A percentile compares a stretch with the other conserved stretches of the same genome.
Evolutionary conservation across 2,888 invertebrate species (phyloP).

Genomic region (Parnassius orleans): DNA sequence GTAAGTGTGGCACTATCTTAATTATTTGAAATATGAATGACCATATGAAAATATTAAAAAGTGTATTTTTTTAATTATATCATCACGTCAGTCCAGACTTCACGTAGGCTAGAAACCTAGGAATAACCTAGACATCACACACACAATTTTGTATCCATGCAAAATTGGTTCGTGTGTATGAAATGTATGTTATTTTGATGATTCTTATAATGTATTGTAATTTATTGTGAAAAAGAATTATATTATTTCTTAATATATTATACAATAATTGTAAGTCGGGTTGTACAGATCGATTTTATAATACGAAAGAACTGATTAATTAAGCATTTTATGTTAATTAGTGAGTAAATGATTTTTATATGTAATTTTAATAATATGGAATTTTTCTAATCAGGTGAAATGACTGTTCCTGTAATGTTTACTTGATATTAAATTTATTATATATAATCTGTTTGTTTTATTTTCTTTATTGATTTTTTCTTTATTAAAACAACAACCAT

Average conservation of each 20-base stretch:
- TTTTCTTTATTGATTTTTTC: constrained; percentile 1
- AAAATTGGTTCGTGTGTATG: constrained; percentile 26
- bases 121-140: constrained; percentile 21
- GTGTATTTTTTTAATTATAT: neutral
- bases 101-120: constrained; percentile 14
- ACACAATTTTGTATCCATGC: constrained; percentile 22
- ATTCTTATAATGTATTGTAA: constrained; percentile 10
- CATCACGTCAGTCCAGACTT: constrained; percentile 9
- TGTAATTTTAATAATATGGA: constrained; percentile 18
- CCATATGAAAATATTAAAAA: too few relatives aligned
- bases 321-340: constrained; percentile 17
- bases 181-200: constrained; percentile 10
- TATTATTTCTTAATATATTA: constrained; percentile 13
- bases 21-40: too few relatives aligned
- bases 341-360: constrained; percentile 16
- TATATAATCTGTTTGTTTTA: constrained; percentile 15
- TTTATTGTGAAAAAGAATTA: constrained; percentile 19
- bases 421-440: constrained; percentile 20
- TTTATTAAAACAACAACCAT: too few relatives aligned
- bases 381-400: constrained; percentile 13
- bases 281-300: constrained; percentile 31
- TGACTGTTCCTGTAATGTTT: constrained; percentile 25
- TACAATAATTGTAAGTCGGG: constrained; percentile 23
- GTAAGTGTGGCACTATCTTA: too few relatives aligned
- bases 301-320: constrained; percentile 38